Percentiles rank a stretch among this genome's conserved stretches.
phyloP scores from a whole-genome alignment of 2,113 vertebrate genomes.

The Notechis scutatus region DNA sequence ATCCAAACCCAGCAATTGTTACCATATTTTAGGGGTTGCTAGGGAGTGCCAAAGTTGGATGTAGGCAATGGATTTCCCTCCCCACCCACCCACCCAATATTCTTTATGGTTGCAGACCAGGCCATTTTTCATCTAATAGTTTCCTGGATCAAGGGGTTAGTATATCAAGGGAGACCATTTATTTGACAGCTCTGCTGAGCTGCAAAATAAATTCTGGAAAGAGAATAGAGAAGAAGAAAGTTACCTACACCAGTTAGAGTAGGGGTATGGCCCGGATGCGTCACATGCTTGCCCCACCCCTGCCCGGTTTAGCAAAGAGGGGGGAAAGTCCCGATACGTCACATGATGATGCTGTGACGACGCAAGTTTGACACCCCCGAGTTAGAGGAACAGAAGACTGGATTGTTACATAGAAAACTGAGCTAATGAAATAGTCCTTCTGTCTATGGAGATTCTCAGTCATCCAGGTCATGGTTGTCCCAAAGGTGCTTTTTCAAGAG shows the following conservation, averaged over 20 bases:
- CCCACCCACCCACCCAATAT: neutral
- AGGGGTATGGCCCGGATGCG: no score
- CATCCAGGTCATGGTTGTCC: no score
- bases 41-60: neutral
- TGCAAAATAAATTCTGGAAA: neutral
- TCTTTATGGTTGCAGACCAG: neutral
- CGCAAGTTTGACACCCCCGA: no score
- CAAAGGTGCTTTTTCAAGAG: no score
- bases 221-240: neutral
- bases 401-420: neutral
- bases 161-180: neutral
- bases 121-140: neutral
- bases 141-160: neutral
- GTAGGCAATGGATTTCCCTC: neutral
- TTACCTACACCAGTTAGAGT: neutral
- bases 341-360: no score
- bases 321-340: no score
- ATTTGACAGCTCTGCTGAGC: neutral
- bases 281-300: no score
- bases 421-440: neutral
- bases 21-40: neutral
- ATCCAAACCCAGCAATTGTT: neutral
- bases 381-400: no score
- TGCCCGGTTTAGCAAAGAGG: no score
- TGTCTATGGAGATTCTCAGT: no score